These are phyloP conservation scores for Anabas testudineus DNA, from an alignment of 2,797 vertebrate genomes.

Conservation along the genomic window DNA sequence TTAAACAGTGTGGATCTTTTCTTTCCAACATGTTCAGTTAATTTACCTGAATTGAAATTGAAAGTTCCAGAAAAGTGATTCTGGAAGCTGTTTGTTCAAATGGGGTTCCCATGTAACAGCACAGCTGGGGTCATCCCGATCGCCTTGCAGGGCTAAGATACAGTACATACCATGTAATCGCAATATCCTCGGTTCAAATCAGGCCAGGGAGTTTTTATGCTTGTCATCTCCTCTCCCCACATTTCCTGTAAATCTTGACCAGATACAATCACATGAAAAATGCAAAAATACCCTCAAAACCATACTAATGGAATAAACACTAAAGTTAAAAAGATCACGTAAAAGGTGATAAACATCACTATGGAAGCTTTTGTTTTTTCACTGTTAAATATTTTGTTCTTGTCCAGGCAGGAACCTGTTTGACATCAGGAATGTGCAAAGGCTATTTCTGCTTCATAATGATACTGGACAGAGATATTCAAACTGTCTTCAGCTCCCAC, in stretches of 20 bases:
- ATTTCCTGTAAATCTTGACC: conserved; percentile 16
- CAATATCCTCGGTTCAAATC: conserved; percentile 20
- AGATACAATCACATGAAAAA: conserved; percentile 7
- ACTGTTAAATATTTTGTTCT: conserved; percentile 39
- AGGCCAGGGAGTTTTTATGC: background rate
- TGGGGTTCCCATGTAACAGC: background rate
- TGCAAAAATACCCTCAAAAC: background rate
- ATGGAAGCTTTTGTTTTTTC: conserved; percentile 23
- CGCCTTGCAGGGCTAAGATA: conserved; percentile 1
- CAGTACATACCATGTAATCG: background rate
- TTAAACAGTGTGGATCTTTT: background rate
- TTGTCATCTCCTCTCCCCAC: background rate
- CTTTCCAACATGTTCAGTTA: background rate
- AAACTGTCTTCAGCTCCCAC: conserved; percentile 62
- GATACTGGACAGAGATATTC: conserved; percentile 72
- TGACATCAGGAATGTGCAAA: conserved; percentile 64
- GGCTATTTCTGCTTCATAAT: conserved; percentile 79
- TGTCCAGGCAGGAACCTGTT: conserved; percentile 56
- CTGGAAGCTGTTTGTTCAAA: background rate
- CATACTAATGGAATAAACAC: background rate
- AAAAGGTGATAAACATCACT: background rate
- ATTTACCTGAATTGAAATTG: background rate
- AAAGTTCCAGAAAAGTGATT: background rate
- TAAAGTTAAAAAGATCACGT: no score
- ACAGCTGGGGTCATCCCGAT: background rate